phyloP scores from a whole-genome alignment of 2,113 vertebrate species.

The Otis tarda region DNA sequence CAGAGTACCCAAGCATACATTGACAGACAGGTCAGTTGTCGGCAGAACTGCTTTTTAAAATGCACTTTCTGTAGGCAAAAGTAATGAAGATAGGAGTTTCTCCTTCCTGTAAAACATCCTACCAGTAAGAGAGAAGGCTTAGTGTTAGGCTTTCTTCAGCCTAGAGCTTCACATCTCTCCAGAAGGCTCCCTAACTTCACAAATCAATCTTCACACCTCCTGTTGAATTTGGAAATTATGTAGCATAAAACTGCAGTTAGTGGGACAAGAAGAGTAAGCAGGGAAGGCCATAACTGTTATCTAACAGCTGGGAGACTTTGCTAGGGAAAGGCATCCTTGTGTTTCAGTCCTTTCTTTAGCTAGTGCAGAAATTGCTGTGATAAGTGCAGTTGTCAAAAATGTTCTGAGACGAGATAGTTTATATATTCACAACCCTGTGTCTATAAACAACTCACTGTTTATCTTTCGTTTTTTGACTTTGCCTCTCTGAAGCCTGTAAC shows the following conservation, averaged over 20 bases:
- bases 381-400: fast-evolving
- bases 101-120: background rate
- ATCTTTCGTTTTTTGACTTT: background rate
- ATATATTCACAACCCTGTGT: background rate
- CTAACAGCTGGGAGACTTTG: background rate
- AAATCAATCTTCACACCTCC: background rate
- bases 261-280: background rate
- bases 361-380: background rate
- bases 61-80: fast-evolving
- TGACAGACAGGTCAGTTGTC: background rate
- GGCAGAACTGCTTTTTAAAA: background rate
- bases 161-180: background rate
- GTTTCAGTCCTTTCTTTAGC: background rate
- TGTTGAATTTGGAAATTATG: background rate
- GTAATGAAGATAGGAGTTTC: background rate
- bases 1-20: background rate
- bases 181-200: background rate
- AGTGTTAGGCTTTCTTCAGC: background rate
- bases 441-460: background rate
- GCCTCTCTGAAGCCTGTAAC: background rate
- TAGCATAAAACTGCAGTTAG: background rate
- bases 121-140: background rate
- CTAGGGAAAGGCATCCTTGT: background rate
- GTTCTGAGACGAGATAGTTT: background rate
- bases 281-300: background rate